Evolutionary conservation across 2,888 invertebrate species (phyloP).

Genomic region (Pseudoips prasinana): DNA sequence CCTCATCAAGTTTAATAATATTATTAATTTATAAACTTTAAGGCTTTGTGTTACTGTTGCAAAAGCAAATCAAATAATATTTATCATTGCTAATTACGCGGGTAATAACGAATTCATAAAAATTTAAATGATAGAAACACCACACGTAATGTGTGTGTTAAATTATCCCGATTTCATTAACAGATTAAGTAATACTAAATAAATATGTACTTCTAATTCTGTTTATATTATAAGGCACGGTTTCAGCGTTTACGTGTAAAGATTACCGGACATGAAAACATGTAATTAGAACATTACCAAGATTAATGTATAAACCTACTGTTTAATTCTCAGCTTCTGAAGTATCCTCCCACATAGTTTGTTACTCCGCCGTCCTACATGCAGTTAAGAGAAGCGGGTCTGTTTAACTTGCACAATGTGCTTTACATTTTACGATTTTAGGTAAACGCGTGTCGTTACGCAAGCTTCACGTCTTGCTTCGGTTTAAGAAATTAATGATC

Average conservation of each 20-base stretch:
- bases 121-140: no score
- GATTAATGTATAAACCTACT: conserved; percentile 22
- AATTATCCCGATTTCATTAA: no score
- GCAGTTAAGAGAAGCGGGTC: conserved; percentile 5
- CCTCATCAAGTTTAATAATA: no score
- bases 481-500: neutral
- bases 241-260: conserved; percentile 18
- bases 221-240: conserved; percentile 1
- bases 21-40: no score
- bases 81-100: no score
- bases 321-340: conserved; percentile 22
- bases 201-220: no score
- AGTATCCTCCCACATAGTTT: conserved; percentile 25
- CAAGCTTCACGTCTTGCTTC: conserved; percentile 4
- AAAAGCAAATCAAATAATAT: no score
- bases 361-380: conserved; percentile 26
- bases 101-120: no score
- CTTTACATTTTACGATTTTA: conserved; percentile 14
- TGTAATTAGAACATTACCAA: conserved; percentile 22
- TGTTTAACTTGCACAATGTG: conserved; percentile 11
- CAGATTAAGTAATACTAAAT: no score
- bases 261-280: conserved; percentile 25
- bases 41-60: no score
- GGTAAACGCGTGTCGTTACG: conserved; percentile 12
- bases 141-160: no score